Evolutionary conservation across 2,888 invertebrate genomes (phyloP).

Genomic region (Leucophora obtusa): DNA sequence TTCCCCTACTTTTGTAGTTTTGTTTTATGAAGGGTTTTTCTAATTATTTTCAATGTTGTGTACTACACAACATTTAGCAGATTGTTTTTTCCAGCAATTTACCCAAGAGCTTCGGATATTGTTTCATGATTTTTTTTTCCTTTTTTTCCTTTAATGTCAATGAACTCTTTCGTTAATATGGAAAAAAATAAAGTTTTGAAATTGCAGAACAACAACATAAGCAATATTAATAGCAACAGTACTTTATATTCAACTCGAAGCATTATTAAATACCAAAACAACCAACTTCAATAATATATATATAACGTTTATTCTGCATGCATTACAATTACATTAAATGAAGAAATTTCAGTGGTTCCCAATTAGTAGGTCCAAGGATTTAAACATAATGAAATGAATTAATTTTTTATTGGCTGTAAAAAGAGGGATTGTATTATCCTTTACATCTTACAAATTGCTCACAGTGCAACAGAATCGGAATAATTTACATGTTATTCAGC

Average conservation of each 20-base stretch:
- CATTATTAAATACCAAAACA: slow-evolving; percentile 53
- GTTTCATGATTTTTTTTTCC: slow-evolving; percentile 4
- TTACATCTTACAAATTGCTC: too few relatives aligned
- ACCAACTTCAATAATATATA: slow-evolving; percentile 1
- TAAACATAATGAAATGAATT: too few relatives aligned
- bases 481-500: too few relatives aligned
- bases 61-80: not conserved
- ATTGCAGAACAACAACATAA: slow-evolving; percentile 54
- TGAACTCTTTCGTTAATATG: slow-evolving; percentile 57
- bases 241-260: slow-evolving; percentile 46
- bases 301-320: slow-evolving; percentile 1
- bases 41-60: slow-evolving; percentile 53
- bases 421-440: too few relatives aligned
- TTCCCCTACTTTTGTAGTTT: slow-evolving; percentile 17
- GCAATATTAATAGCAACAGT: slow-evolving; percentile 52
- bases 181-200: slow-evolving; percentile 32
- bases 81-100: slow-evolving; percentile 18
- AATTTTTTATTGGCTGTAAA: too few relatives aligned
- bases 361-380: too few relatives aligned
- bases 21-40: slow-evolving; percentile 32
- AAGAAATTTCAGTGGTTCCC: slow-evolving; percentile 5
- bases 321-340: slow-evolving; percentile 2
- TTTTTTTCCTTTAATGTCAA: slow-evolving; percentile 43
- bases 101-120: slow-evolving; percentile 51
- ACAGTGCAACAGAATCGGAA: too few relatives aligned